phyloP scores from a whole-genome alignment of 2,888 invertebrate species.

The Drosophila formosana region DNA sequence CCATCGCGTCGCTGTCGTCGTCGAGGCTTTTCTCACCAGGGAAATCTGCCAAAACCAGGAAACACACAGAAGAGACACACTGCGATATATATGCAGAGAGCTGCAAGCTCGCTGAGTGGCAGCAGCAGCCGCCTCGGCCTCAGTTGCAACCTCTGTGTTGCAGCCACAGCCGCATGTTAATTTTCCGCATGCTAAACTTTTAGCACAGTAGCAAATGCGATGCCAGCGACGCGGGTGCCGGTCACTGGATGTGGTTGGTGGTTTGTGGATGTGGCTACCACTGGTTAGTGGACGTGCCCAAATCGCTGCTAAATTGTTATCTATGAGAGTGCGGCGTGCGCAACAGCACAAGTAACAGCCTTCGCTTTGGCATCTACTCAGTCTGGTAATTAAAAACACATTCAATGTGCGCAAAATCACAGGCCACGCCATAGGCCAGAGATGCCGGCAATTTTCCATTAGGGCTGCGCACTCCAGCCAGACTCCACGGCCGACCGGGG shows the following conservation, averaged over 20 bases:
- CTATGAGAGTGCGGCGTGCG: conserved; percentile 79
- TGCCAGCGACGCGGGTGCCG: conserved; percentile 66
- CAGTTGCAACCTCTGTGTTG: background rate
- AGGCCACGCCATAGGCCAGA: conserved; percentile 41
- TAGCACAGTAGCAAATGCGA: conserved; percentile 76
- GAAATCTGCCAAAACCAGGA: conserved; percentile 72
- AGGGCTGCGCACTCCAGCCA: conserved; percentile 46
- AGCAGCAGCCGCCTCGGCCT: conserved; percentile 37
- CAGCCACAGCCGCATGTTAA: conserved; percentile 70
- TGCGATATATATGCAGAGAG: conserved; percentile 46
- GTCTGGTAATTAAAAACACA: conserved; percentile 78
- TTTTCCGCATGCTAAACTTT: conserved; percentile 81
- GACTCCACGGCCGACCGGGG: conserved; percentile 11
- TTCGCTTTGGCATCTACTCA: conserved; percentile 67
- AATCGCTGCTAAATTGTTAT: conserved; percentile 80
- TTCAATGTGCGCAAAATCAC: conserved; percentile 81
- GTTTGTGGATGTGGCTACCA: conserved; percentile 27
- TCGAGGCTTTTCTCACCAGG: conserved; percentile 78
- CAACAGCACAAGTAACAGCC: conserved; percentile 27
- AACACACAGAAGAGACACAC: conserved; percentile 60
- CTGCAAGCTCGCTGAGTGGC: conserved; percentile 59
- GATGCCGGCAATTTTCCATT: conserved; percentile 70
- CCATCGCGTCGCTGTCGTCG: conserved; percentile 45
- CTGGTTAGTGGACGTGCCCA: conserved; percentile 68
- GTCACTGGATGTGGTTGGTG: conserved; percentile 37